Conservation (phyloP, 1,140 invertebrate genomes). For the Marisa cornuarietis region DNA sequence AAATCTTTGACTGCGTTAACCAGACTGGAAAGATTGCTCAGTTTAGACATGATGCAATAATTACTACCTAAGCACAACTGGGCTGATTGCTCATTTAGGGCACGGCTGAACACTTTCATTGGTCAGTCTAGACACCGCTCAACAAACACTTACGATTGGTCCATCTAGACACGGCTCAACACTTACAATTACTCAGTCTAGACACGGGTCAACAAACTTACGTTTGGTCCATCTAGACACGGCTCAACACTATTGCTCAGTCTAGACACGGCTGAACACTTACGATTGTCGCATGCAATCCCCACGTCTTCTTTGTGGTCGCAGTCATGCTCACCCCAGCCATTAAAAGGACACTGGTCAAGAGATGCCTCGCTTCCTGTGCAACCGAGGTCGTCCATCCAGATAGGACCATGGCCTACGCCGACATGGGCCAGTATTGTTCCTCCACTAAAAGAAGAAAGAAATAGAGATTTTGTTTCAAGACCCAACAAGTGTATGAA, state of each 20-base stretch:
- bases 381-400: constrained; percentile 79
- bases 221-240: constrained; percentile 19
- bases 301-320: constrained; percentile 71
- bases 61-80: too few relatives aligned
- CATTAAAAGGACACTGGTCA: constrained; percentile 75
- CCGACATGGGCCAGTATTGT: not conserved
- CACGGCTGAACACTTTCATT: too few relatives aligned
- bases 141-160: too few relatives aligned
- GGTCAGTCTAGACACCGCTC: too few relatives aligned
- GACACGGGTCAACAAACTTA: not conserved
- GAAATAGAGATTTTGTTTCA: not conserved
- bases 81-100: too few relatives aligned
- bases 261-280: not conserved
- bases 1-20: too few relatives aligned
- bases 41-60: too few relatives aligned
- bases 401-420: constrained; percentile 58
- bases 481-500: not conserved
- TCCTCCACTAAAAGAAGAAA: too few relatives aligned
- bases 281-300: constrained; percentile 24
- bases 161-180: constrained; percentile 66
- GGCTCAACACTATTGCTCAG: constrained; percentile 71
- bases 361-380: constrained; percentile 76
- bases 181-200: constrained; percentile 68
- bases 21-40: too few relatives aligned
- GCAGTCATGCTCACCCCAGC: constrained; percentile 80